These are phyloP conservation scores for Periparus ater DNA, from an alignment of 2,797 vertebrate genomes.

Conservation along the genomic window DNA sequence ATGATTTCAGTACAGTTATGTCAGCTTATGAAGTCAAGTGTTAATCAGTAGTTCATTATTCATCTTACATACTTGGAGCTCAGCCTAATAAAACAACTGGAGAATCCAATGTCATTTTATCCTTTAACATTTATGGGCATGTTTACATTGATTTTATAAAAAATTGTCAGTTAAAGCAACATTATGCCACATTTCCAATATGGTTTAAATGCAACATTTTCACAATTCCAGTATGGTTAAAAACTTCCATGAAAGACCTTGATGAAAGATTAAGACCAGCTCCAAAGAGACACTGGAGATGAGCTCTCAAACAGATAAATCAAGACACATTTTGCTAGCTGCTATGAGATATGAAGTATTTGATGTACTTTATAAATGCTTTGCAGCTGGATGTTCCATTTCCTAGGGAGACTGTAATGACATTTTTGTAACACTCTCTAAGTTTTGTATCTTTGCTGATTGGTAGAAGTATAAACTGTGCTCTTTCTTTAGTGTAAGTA, in stretches of 20 bases:
- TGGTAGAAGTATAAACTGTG: slow-evolving; percentile 10
- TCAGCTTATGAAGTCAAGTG: background rate
- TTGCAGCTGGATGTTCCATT: slow-evolving; percentile 43
- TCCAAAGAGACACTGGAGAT: background rate
- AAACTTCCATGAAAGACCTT: background rate
- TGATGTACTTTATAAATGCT: slow-evolving; percentile 19
- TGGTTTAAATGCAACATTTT: background rate
- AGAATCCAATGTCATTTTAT: background rate
- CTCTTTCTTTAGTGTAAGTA: slow-evolving; percentile 1
- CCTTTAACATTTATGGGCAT: background rate
- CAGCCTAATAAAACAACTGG: background rate
- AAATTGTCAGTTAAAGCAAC: background rate
- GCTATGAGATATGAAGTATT: background rate
- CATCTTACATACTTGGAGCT: background rate
- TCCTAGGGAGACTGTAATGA: slow-evolving; percentile 18
- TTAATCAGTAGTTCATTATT: background rate
- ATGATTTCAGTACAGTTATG: background rate
- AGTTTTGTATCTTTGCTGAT: slow-evolving; percentile 35
- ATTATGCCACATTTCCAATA: background rate
- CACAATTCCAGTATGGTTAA: background rate
- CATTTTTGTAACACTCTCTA: slow-evolving; percentile 5
- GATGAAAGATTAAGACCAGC: slow-evolving; percentile 21
- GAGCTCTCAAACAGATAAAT: slow-evolving; percentile 33
- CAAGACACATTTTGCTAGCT: slow-evolving; percentile 11
- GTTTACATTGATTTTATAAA: background rate